Percentiles rank a stretch among this genome's conserved stretches.
phyloP scores from a whole-genome alignment of 2,888 invertebrate species.

The Gibbula magus region DNA sequence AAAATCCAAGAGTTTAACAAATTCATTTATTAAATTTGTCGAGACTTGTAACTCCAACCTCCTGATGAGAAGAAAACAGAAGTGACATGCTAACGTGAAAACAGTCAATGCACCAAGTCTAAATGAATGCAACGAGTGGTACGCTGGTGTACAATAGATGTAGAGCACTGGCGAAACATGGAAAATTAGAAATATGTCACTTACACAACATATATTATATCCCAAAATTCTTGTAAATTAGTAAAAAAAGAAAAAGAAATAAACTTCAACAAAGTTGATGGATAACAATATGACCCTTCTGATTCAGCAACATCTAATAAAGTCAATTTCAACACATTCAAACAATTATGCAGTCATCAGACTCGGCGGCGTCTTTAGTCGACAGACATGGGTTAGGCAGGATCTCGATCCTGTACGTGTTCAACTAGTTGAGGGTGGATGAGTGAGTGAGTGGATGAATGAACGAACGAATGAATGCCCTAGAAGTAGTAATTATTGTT shows the following conservation, averaged over 20 bases:
- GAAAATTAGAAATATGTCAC: constrained; percentile 2
- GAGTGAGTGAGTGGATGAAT: too few species aligned
- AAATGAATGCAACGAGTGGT: neutral
- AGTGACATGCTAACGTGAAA: neutral
- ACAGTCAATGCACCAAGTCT: constrained; percentile 2
- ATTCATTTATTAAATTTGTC: neutral
- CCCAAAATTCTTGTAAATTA: constrained; percentile 12
- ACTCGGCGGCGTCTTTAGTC: neutral
- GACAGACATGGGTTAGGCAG: neutral
- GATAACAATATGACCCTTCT: constrained; percentile 17
- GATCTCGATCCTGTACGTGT: neutral
- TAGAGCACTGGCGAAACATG: neutral
- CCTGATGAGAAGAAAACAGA: neutral
- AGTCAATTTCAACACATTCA: constrained; percentile 9
- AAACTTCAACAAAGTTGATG: constrained; percentile 22
- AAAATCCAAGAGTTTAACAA: neutral
- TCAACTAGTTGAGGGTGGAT: too few species aligned
- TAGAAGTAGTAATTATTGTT: too few species aligned
- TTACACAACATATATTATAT: constrained; percentile 11
- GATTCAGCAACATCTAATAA: neutral
- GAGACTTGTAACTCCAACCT: neutral
- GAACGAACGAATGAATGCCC: too few species aligned
- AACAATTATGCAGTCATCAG: constrained; percentile 12
- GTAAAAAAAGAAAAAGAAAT: constrained; percentile 12
- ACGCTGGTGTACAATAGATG: neutral